Evolutionary conservation across 1,140 invertebrate genomes (phyloP), one percentile per base, ranked within the genome.

Genomic region (Onthophagus taurus): DNA sequence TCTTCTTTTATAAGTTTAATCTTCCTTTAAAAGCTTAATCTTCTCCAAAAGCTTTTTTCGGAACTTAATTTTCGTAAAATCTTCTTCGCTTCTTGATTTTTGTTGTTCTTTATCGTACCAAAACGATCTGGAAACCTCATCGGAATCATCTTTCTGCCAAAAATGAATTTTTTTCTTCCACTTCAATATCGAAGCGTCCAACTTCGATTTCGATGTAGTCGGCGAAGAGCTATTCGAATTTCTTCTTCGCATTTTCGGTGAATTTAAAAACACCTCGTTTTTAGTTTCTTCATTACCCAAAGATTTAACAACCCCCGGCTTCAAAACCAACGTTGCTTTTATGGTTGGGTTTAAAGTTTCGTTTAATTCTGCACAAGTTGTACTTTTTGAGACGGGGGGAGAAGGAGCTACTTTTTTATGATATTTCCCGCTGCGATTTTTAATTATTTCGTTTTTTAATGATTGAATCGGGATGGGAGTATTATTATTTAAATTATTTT

Each of bases 251-350:
- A 51, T 30, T 53, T 57, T 63, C n/a, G 62, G 56, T 12, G 58
- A 60, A 36, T 57, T 49, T 17, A 36, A 48, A 21, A 50, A 52
- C 26, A 64, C 18, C 30, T 60, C 55, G 8, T 51, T 35, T 44
- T 54, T 49, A 41, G 55, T 57, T 43, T 43, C 45, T 11, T 49
- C 39, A 31, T 43, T 31, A 16, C 48, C 51, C 14, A 54, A 7
- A 9, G 55, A 47, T 48, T 57, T 58, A 1, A 65, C 45, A 1
- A 61, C 44, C 16, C 63, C 63, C 8, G 61, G 61, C 51, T 60
- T 59, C 29, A 65, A 36, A 12, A 60, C 49, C 16, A 65, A 38
- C 2, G 55, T 65, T 17, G 61, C 63, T 53, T 58, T 65, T 7
- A 65, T 60, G 14, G 45, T 34, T 20, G 30, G 19, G 8, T 4